A percentile compares a stretch with the other conserved stretches of the same genome.
Conservation (phyloP, 2,888 invertebrate species). For the Notocelia uddmanniana region DNA sequence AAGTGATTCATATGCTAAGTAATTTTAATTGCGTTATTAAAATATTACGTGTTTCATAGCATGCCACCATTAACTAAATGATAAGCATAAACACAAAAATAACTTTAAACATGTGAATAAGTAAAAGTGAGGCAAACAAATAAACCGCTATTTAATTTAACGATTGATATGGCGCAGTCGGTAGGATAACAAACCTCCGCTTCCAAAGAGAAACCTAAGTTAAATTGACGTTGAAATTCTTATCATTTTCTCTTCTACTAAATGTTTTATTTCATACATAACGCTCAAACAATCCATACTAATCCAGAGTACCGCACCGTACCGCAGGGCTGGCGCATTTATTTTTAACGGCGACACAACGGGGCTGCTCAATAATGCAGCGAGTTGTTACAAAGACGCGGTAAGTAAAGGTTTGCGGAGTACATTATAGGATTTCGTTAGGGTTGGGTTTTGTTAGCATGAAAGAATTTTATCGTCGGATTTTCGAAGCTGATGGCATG, state of each 20-base stretch:
- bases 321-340: conserved; percentile 24
- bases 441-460: conserved; percentile 10
- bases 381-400: conserved; percentile 78
- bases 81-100: neutral
- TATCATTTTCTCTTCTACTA: neutral
- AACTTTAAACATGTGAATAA: too few relatives aligned
- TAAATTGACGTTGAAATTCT: neutral
- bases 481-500: neutral
- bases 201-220: neutral
- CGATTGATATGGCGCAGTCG: neutral
- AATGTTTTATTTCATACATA: neutral
- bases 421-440: conserved; percentile 30
- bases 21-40: too few relatives aligned
- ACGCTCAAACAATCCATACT: conserved; percentile 7
- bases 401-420: conserved; percentile 59
- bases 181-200: neutral
- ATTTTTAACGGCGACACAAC: conserved; percentile 55
- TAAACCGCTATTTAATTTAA: too few relatives aligned
- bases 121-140: too few relatives aligned
- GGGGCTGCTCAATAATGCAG: conserved; percentile 79
- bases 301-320: conserved; percentile 4
- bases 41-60: too few relatives aligned
- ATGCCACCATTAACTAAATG: neutral
- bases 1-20: too few relatives aligned
- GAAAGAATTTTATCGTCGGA: conserved; percentile 4